These are phyloP conservation scores for Notocelia uddmanniana DNA, from an alignment of 2,888 invertebrate species.

Conservation along the genomic window DNA sequence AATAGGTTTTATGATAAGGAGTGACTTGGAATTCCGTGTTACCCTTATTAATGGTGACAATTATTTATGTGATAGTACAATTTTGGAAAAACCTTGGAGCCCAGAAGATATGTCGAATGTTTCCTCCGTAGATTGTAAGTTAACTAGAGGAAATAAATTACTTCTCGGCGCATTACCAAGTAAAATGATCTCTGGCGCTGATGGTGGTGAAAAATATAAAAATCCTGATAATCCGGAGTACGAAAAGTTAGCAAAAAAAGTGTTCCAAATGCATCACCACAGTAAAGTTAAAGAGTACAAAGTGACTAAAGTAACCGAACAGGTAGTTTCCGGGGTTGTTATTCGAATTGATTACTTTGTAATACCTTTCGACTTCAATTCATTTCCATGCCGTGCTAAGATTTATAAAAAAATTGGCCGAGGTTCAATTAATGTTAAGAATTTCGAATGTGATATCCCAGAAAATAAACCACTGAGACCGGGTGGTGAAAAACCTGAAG, in stretches of 20 bases:
- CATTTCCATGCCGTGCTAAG: neutral
- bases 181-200: neutral
- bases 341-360: too few species aligned
- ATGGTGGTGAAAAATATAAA: neutral
- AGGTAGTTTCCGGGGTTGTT: neutral
- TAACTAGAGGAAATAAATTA: neutral
- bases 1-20: neutral
- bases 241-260: neutral
- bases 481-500: slow-evolving; percentile 49
- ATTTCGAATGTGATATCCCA: slow-evolving; percentile 15
- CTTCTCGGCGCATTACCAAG: neutral
- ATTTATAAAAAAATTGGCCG: slow-evolving; percentile 44
- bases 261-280: neutral
- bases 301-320: neutral
- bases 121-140: neutral
- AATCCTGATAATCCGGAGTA: neutral
- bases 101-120: neutral
- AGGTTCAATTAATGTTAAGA: slow-evolving; percentile 53
- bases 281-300: neutral
- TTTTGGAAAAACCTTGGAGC: neutral
- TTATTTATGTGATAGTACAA: neutral
- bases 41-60: neutral
- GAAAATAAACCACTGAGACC: slow-evolving; percentile 35
- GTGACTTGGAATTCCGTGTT: neutral
- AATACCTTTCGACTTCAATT: too few species aligned